Conservation (phyloP, 2,888 invertebrate species). For the Volucella inflata region DNA sequence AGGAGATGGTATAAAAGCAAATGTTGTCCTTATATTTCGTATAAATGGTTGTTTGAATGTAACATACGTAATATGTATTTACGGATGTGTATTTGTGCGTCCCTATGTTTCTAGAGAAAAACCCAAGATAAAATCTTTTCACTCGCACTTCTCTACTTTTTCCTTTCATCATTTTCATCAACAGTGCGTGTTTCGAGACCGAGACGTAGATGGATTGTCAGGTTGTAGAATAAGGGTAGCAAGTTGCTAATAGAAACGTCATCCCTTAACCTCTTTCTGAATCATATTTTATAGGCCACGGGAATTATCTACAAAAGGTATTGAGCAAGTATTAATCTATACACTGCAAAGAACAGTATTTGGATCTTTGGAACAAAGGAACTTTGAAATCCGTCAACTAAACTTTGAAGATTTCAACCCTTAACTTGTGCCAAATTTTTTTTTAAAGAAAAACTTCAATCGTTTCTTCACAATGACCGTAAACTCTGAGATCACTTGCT, state of each 20-base stretch:
- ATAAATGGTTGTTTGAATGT: slow-evolving; percentile 1
- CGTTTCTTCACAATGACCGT: background rate
- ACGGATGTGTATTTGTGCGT: no score
- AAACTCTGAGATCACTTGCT: slow-evolving; percentile 3
- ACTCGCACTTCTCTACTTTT: background rate
- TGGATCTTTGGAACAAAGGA: background rate
- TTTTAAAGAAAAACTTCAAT: no score
- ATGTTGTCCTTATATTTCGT: slow-evolving; percentile 14
- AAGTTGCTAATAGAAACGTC: slow-evolving; percentile 6
- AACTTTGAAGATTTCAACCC: background rate
- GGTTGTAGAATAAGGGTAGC: slow-evolving; percentile 46
- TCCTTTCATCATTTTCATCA: slow-evolving; percentile 11
- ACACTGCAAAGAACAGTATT: background rate
- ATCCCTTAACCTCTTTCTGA: slow-evolving; percentile 57
- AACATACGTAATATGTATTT: background rate
- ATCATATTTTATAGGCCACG: slow-evolving; percentile 22
- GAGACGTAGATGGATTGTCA: background rate
- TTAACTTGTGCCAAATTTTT: background rate
- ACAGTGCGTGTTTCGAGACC: slow-evolving; percentile 17
- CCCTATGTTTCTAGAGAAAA: slow-evolving; percentile 1
- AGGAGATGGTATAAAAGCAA: background rate
- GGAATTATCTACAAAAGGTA: slow-evolving; percentile 13
- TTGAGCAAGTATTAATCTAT: background rate
- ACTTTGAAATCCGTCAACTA: no score
- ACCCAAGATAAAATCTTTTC: slow-evolving; percentile 45